phyloP scores from a whole-genome alignment of 2,797 vertebrate species.

The Danionella dracula region DNA sequence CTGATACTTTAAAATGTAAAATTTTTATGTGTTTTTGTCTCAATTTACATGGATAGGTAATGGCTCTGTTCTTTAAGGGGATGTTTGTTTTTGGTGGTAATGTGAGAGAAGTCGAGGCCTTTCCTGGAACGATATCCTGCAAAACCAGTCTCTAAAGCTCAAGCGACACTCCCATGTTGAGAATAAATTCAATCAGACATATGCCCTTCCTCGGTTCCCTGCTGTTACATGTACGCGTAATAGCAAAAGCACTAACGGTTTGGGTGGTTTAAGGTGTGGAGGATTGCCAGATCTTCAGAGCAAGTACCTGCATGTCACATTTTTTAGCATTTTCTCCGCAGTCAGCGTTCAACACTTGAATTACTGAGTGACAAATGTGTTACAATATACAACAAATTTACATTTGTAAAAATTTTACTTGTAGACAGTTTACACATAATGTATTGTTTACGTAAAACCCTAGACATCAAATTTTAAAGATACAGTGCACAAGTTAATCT shows the following conservation, averaged over 20 bases:
- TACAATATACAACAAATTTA: too few species aligned
- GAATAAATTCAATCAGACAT: not conserved
- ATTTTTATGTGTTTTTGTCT: too few species aligned
- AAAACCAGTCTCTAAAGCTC: conserved; percentile 30
- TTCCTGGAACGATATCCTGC: conserved; percentile 27
- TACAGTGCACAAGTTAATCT: too few species aligned
- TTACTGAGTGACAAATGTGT: not conserved
- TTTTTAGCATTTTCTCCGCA: not conserved
- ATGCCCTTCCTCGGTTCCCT: not conserved
- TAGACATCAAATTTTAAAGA: too few species aligned
- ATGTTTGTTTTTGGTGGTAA: conserved; percentile 11
- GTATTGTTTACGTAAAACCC: too few species aligned
- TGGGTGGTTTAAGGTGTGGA: conserved; percentile 6
- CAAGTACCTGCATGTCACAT: not conserved
- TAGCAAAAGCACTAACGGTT: not conserved
- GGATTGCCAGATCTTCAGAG: not conserved
- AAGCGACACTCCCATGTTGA: conserved; percentile 31
- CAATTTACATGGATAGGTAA: too few species aligned
- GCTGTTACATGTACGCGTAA: not conserved
- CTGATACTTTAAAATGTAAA: too few species aligned
- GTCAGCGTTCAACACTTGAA: not conserved
- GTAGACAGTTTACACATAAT: too few species aligned
- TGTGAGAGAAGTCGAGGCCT: not conserved
- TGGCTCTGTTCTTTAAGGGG: too few species aligned
- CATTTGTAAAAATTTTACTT: too few species aligned